phyloP scores from a whole-genome alignment of 2,797 vertebrate species.

The Pangasius krempfi region DNA sequence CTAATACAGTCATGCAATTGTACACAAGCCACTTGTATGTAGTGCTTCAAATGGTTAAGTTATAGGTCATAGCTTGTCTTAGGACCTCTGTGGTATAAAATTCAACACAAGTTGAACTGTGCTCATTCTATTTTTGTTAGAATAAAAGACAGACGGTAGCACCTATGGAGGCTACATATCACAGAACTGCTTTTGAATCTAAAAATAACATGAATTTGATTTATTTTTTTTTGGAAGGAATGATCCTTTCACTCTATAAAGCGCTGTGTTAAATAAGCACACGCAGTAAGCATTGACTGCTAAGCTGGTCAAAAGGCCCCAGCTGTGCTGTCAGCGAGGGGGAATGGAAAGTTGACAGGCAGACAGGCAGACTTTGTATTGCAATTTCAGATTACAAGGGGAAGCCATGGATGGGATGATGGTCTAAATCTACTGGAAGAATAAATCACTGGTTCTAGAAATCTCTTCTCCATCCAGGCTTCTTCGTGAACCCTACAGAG shows the following conservation, averaged over 20 bases:
- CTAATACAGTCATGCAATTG: not conserved
- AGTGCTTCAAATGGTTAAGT: not conserved
- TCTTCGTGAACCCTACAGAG: not conserved
- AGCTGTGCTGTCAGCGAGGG: conserved; percentile 34
- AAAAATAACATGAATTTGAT: not conserved
- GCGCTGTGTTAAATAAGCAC: conserved; percentile 2
- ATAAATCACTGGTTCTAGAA: conserved; percentile 67
- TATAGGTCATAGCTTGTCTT: not conserved
- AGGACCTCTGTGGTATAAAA: not conserved
- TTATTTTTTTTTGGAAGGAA: not conserved
- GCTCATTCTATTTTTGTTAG: not conserved
- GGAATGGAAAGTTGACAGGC: conserved; percentile 39
- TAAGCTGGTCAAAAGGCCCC: conserved; percentile 37
- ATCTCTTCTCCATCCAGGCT: conserved; percentile 58
- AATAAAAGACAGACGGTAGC: not conserved
- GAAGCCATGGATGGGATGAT: conserved; percentile 58
- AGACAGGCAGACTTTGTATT: conserved; percentile 31
- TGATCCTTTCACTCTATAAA: not conserved
- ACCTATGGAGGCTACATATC: not conserved
- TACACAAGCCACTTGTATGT: not conserved
- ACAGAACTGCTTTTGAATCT: not conserved
- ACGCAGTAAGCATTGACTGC: not conserved
- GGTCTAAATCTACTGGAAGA: conserved; percentile 67
- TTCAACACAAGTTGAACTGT: not conserved
- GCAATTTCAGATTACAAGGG: conserved; percentile 67